These are phyloP conservation scores for Lytechinus variegatus DNA, from an alignment of 35 echinoderm and acorn worm species.

Conservation along the genomic window DNA sequence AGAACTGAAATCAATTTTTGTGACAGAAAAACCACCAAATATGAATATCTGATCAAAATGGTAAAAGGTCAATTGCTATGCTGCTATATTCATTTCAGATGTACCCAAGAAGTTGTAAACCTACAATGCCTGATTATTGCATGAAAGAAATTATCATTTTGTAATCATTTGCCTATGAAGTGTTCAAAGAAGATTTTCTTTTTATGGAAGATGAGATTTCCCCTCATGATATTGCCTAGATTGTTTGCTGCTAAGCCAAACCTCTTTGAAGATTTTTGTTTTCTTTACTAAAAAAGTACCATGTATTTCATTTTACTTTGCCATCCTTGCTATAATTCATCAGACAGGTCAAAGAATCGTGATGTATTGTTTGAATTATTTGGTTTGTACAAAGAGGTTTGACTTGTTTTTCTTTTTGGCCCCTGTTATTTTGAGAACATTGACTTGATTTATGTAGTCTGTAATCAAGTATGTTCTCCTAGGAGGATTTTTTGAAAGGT, in stretches of 20 bases:
- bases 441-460: constrained; percentile 1
- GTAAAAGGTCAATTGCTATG: background rate
- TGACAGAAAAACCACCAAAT: too few species aligned
- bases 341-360: background rate
- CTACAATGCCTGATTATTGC: background rate
- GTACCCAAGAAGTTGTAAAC: background rate
- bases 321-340: background rate
- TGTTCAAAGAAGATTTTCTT: background rate
- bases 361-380: background rate
- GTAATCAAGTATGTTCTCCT: background rate
- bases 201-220: background rate
- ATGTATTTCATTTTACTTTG: background rate
- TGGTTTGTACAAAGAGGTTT: background rate
- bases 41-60: too few species aligned
- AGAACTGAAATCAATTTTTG: background rate
- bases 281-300: background rate
- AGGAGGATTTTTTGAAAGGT: constrained; percentile 43
- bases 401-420: background rate
- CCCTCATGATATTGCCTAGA: background rate
- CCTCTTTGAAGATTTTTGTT: background rate
- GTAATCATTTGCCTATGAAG: background rate
- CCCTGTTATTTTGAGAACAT: background rate
- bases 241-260: background rate
- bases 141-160: background rate
- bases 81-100: background rate